Evolutionary conservation across 2,888 invertebrate species (phyloP), one percentile per base, ranked within the genome.

Genomic region (Cantharis flavilabris): DNA sequence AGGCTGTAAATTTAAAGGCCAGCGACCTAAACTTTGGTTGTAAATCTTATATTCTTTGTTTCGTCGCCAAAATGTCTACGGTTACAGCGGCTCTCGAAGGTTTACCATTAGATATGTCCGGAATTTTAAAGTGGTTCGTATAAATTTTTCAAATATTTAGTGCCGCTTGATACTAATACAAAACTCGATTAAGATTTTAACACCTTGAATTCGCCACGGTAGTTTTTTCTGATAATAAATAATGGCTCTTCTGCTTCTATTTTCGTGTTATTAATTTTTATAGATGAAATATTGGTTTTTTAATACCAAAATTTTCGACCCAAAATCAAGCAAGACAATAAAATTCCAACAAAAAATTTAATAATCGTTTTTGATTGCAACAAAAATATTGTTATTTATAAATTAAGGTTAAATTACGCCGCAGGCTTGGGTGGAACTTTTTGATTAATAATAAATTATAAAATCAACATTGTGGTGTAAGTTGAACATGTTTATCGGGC

Each of bases 201-300:
- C 83, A 82, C 83, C 82, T 83, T 80, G 81, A 77, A 83, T 83
- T 81, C 62, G 83, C 76, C 78, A 81, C 82, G 82, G 78, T 79
- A 70, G 70, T 65, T 79, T 79, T 77, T 79, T 76, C 33, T 49
- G 70, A 70, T 76, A 78, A 80, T 82, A 83, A 81, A 80, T 82
- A 80, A 82, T 82, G 81, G 77, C 79, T 82, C 80, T 82, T 82
- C 81, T 82, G 82, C 79, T 79, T 80, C 78, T 80, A 77, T 82
- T 82, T 81, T 80, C 73, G 76, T n/a, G 73, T 72, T 77, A 77
- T 83, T 85, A 84, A 84, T 85, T 84, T 83, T 83, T 83, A 80
- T 81, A 78, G 83, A 85, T 85, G 85, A 85, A 85, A 84, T 84
- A 85, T 86, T 83, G 83, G 81, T 84, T 83, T 80, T 79, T 80